Conservation (phyloP, 1,140 invertebrate genomes). For the Conopomorpha cramerella region DNA sequence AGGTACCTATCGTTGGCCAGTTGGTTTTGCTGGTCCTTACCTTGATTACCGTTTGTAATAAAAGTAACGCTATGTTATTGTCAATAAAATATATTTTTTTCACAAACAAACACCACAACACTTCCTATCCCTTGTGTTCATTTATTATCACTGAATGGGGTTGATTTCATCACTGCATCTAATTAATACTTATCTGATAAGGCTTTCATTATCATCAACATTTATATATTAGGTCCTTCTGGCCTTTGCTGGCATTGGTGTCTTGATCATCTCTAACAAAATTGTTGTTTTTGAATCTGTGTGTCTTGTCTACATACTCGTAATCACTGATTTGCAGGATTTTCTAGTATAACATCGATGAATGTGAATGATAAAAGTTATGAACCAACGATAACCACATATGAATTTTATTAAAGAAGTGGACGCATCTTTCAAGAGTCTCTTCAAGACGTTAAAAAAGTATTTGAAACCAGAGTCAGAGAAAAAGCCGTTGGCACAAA, state of each 20-base stretch:
- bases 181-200: constrained; percentile 25
- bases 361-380: constrained; percentile 31
- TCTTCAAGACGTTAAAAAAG: no score
- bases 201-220: no score
- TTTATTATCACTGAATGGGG: constrained; percentile 14
- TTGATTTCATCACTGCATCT: constrained; percentile 12
- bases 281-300: constrained; percentile 41
- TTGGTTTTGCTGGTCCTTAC: no score
- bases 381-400: constrained; percentile 26
- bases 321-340: constrained; percentile 54
- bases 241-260: neutral
- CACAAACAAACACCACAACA: constrained; percentile 13
- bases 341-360: constrained; percentile 40
- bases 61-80: no score
- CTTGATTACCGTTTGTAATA: no score
- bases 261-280: constrained; percentile 11
- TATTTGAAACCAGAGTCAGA: no score
- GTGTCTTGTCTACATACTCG: constrained; percentile 52
- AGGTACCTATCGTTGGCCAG: no score
- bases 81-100: no score
- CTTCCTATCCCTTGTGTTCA: constrained; percentile 9
- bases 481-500: no score
- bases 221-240: no score
- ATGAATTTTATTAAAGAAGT: constrained; percentile 48
- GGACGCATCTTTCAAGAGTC: no score